Base-by-base conservation (phyloP, 2,888 invertebrate genomes). In the Thereva nobilitata region DNA sequence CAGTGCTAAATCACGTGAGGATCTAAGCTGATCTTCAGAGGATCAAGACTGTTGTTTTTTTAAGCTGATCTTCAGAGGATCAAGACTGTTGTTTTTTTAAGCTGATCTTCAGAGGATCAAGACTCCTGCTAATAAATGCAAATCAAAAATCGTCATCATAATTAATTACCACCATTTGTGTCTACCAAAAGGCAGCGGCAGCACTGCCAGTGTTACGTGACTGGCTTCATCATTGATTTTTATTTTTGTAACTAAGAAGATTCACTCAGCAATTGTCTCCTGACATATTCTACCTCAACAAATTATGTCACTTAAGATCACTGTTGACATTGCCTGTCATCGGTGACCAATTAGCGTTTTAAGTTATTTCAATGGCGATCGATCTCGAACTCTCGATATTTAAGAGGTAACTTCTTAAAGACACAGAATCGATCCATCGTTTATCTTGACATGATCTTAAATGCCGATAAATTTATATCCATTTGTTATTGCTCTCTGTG, bases 391-490 rank as follows among this genome's bases (percentile, higher is more conserved):
- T 38, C 44, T 41, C 42, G 50, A 57, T 50, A 56, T 50, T 34
- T 38, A 49, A 47, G 23, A 23, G 40, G 34, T 12, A 42, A 40
- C 52, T 52, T 50, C 41, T 8, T 38, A 23, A 7, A 63, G 52
- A 52, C 41, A 42, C 53, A 53, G 64, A 64, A 64, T 64, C 75
- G 72, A 75, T 74, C 74, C 73, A 74, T 75, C 73, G 74, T 74
- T 75, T 74, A 75, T 75, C 75, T 73, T 73, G 74, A 74, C 73
- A 75, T 75, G 73, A 75, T 75, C 75, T 73, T 72, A 73, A 71
- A 71, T 72, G 70, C 70, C 72, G 71, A 72, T 72, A 70, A 72
- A 72, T 72, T 72, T 72, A 72, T 72, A 72, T 71, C 70, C 70
- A 47, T 54, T 55, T 64, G 64, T 64, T 64, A 64, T 64, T 64